Percentiles rank a stretch among this genome's conserved stretches.
Conservation (phyloP, 1,140 invertebrate genomes). For the Trichonephila inaurata region DNA sequence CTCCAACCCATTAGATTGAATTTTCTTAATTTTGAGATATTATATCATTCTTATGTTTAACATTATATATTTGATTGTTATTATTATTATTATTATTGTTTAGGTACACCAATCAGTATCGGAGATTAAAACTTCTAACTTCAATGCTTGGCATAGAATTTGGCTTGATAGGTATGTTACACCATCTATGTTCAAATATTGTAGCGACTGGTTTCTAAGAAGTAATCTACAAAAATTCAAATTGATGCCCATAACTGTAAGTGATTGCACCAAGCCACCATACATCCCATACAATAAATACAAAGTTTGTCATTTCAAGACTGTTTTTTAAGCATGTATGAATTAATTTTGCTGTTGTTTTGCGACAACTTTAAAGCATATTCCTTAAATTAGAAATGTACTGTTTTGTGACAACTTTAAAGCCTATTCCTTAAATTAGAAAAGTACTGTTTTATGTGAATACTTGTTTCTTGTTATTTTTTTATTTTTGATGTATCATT, state of each 20-base stretch:
- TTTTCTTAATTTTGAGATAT: no score
- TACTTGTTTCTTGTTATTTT: no score
- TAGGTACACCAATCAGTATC: slow-evolving; percentile 89
- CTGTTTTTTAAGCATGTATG: neutral
- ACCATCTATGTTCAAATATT: slow-evolving; percentile 83
- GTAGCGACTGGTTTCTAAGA: slow-evolving; percentile 72
- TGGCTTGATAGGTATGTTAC: slow-evolving; percentile 87
- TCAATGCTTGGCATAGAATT: slow-evolving; percentile 86
- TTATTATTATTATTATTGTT: neutral
- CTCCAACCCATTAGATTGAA: no score
- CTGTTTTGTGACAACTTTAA: no score
- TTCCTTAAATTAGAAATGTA: no score
- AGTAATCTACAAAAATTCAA: slow-evolving; percentile 49
- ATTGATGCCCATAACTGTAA: slow-evolving; percentile 10
- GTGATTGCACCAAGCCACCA: slow-evolving; percentile 59
- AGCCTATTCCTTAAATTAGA: no score
- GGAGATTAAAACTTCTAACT: slow-evolving; percentile 85
- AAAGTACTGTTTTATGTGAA: no score
- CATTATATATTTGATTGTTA: no score
- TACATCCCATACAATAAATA: slow-evolving; percentile 72
- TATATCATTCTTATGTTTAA: no score
- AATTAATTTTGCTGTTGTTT: no score
- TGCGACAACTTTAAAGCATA: no score
- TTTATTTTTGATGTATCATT: no score
- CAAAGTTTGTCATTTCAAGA: slow-evolving; percentile 43